Conservation (phyloP, 2,113 vertebrate genomes). For the Heterochromis multidens region DNA sequence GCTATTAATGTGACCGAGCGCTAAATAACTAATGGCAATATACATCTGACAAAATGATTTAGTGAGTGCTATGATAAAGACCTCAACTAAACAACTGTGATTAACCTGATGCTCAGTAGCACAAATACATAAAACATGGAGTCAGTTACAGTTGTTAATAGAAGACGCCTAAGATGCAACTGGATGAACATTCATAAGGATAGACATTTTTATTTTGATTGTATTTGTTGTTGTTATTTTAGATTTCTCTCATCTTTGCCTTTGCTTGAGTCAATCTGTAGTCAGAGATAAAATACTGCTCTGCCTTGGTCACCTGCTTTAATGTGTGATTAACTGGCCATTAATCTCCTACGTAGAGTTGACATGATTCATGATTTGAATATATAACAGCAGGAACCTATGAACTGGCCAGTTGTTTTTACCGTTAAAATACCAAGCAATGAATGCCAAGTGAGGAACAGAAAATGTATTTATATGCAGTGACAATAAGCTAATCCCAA, state of each 20-base stretch:
- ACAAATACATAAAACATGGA: conserved; percentile 49
- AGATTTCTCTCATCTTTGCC: not conserved
- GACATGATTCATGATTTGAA: not conserved
- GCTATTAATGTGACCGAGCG: not conserved
- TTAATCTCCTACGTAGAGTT: not conserved
- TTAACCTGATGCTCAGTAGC: conserved; percentile 10
- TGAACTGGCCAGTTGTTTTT: not conserved
- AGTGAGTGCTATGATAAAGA: not conserved
- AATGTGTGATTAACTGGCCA: not conserved
- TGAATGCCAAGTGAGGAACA: not conserved
- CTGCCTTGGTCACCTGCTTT: not conserved
- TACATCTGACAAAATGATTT: not conserved
- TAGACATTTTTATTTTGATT: not conserved
- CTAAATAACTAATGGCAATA: conserved; percentile 4
- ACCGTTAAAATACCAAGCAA: not conserved
- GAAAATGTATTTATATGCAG: not conserved
- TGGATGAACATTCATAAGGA: not conserved
- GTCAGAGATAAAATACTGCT: not conserved
- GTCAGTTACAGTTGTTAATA: not conserved
- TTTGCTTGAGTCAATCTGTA: not conserved
- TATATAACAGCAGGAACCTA: not conserved
- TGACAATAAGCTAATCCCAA: not conserved
- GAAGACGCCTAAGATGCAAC: not conserved
- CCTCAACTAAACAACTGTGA: not conserved
- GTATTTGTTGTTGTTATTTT: not conserved